Percentiles rank a stretch among this genome's conserved stretches.
Conservation (phyloP, 2,113 vertebrate genomes). For the Alectura lathami region DNA sequence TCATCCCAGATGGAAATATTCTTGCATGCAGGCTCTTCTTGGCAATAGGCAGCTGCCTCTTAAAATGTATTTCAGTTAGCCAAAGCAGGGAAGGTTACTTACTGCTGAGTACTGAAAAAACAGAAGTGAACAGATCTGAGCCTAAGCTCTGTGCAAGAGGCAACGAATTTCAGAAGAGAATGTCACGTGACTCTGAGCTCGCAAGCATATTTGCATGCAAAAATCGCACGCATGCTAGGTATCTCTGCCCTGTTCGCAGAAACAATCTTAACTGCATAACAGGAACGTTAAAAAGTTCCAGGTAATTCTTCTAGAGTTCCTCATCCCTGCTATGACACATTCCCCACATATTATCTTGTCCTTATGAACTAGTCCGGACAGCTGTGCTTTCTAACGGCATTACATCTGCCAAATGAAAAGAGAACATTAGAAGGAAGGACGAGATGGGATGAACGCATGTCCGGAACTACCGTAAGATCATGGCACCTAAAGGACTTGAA, state of each 20-base stretch:
- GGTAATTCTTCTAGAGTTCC: not conserved
- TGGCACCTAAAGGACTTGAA: not conserved
- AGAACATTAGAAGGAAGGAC: constrained; percentile 38
- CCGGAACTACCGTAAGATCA: not conserved
- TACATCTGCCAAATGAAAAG: constrained; percentile 12
- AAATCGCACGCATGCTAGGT: not conserved
- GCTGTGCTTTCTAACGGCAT: constrained; percentile 39
- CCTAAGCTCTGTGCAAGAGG: not conserved
- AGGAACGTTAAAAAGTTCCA: not conserved
- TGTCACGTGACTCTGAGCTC: not conserved
- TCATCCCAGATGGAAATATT: constrained; percentile 64
- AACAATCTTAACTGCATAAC: not conserved
- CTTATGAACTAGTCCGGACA: constrained; percentile 48
- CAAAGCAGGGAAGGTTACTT: constrained; percentile 57
- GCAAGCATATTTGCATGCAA: not conserved
- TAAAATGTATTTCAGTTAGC: not conserved
- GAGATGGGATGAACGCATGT: constrained; percentile 15
- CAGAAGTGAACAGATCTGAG: constrained; percentile 38
- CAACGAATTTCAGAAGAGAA: not conserved
- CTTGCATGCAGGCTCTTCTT: constrained; percentile 32
- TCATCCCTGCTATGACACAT: not conserved
- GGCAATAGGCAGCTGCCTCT: constrained; percentile 56
- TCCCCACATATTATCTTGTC: not conserved
- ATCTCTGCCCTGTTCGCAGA: not conserved
- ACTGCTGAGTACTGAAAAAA: constrained; percentile 31